Evolutionary conservation across 2,888 invertebrate species (phyloP).

Genomic region (Himalopsyche japonica): DNA sequence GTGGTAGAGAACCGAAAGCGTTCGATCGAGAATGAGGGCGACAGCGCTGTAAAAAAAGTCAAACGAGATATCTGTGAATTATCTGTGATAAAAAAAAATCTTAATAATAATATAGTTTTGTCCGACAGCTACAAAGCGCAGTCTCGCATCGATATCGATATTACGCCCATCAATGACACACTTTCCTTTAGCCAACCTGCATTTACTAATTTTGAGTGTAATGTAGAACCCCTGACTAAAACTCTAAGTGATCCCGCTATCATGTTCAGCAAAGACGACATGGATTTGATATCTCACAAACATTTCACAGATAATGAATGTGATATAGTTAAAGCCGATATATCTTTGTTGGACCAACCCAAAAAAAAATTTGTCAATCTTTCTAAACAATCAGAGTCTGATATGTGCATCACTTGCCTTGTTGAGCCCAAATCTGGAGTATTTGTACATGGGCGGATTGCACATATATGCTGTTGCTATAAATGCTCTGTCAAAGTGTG

Average conservation of each 20-base stretch:
- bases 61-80: constrained; percentile 13
- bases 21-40: constrained; percentile 5
- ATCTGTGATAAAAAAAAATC: constrained; percentile 26
- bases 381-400: constrained; percentile 8
- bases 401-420: constrained; percentile 66
- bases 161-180: constrained; percentile 43
- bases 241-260: constrained; percentile 54
- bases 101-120: constrained; percentile 25
- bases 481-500: constrained; percentile 70
- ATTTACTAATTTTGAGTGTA: constrained; percentile 17
- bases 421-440: constrained; percentile 67
- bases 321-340: neutral
- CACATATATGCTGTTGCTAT: constrained; percentile 73
- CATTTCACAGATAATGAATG: constrained; percentile 11
- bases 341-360: neutral
- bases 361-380: neutral
- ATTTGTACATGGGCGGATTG: constrained; percentile 68
- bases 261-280: constrained; percentile 43
- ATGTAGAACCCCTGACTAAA: constrained; percentile 47
- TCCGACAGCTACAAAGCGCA: constrained; percentile 16
- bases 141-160: constrained; percentile 6
- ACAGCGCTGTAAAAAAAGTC: constrained; percentile 8
- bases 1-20: constrained; percentile 6
- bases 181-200: constrained; percentile 36
- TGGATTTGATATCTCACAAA: constrained; percentile 41